Conservation (phyloP, 2,797 vertebrate species). For the Meda fulgida region DNA sequence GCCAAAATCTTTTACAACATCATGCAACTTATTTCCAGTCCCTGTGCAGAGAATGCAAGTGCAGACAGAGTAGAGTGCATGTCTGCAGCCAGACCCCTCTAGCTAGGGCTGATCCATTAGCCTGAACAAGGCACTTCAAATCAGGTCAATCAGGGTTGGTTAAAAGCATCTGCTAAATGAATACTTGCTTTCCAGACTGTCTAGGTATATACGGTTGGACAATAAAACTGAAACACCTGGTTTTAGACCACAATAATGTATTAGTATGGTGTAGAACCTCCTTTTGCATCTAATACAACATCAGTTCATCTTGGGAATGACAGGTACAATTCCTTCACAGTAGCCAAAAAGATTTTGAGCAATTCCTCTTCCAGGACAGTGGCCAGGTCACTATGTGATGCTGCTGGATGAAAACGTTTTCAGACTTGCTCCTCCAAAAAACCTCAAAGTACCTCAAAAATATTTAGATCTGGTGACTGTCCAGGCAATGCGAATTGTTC, state of each 20-base stretch:
- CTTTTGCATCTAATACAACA: background rate
- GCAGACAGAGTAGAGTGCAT: background rate
- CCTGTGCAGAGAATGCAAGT: background rate
- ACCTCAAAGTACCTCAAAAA: too few relatives aligned
- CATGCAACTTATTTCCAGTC: background rate
- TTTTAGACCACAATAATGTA: background rate
- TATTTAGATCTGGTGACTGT: too few relatives aligned
- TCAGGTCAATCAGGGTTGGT: slow-evolving; percentile 1
- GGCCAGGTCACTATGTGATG: too few relatives aligned
- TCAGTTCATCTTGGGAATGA: background rate
- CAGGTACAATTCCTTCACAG: background rate
- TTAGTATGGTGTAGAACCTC: background rate
- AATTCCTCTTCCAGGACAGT: background rate
- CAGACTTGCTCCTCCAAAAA: too few relatives aligned
- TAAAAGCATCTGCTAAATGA: slow-evolving; percentile 17
- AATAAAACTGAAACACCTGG: background rate
- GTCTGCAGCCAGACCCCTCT: background rate
- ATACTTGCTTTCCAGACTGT: background rate
- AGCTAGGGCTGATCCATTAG: background rate
- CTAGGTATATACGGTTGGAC: background rate
- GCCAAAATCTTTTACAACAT: background rate
- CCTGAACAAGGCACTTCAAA: slow-evolving; percentile 2
- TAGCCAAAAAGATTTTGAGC: background rate
- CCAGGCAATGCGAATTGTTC: too few relatives aligned
- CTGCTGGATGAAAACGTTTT: too few relatives aligned